A percentile compares a stretch with the other conserved stretches of the same genome.
Evolutionary conservation across 2,797 vertebrate species (phyloP).

Genomic region (Acanthiza pusilla): DNA sequence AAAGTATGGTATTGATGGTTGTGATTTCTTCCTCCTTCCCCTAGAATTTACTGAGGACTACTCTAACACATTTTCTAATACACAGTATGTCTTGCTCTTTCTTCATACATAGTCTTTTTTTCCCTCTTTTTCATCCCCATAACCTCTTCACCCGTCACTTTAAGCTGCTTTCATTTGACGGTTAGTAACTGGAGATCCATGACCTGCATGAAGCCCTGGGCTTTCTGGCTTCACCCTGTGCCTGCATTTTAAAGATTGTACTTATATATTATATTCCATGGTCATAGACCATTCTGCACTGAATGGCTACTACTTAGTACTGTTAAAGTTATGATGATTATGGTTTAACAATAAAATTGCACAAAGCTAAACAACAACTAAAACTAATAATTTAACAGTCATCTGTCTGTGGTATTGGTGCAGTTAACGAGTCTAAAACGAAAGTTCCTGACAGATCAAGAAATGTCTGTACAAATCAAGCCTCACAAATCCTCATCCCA

Average conservation of each 20-base stretch:
- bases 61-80: not conserved
- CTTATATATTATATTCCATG: not conserved
- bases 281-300: not conserved
- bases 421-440: not conserved
- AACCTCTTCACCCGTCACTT: not conserved
- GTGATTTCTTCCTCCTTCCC: not conserved
- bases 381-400: not conserved
- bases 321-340: not conserved
- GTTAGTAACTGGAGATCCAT: not conserved
- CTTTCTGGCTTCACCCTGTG: not conserved
- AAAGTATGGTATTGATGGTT: fast-evolving
- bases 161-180: not conserved
- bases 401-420: not conserved
- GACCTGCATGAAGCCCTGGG: not conserved
- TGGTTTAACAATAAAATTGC: not conserved
- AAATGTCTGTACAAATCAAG: not conserved
- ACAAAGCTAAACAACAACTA: not conserved
- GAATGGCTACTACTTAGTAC: not conserved
- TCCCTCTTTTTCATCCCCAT: not conserved
- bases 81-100: not conserved
- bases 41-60: not conserved
- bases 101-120: not conserved
- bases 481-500: not conserved
- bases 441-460: not conserved
- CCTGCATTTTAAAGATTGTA: not conserved